Evolutionary conservation across 2,797 vertebrate genomes (phyloP).

Genomic region (Macropus fuliginosus): DNA sequence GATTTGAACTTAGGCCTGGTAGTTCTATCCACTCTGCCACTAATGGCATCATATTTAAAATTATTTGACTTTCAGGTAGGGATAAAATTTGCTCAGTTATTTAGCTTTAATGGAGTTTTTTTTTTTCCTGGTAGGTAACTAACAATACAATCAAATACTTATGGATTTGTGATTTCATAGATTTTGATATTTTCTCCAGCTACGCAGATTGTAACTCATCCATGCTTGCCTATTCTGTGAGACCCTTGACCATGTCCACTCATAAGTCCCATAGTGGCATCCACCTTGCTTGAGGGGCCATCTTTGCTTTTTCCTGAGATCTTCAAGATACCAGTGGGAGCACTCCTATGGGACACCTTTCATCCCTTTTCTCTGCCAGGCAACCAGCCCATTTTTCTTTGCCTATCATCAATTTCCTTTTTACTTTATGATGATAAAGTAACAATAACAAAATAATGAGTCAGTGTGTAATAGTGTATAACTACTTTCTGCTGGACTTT

Average conservation of each 20-base stretch:
- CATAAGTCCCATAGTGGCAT: too few relatives aligned
- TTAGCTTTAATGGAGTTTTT: not conserved
- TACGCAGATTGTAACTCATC: not conserved
- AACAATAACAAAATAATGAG: not conserved
- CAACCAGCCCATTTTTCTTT: not conserved
- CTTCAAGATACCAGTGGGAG: not conserved
- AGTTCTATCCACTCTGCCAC: too few relatives aligned
- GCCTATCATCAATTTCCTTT: not conserved
- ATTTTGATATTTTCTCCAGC: not conserved
- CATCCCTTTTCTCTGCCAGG: not conserved
- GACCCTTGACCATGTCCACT: not conserved
- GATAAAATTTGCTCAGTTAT: not conserved
- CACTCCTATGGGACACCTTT: not conserved
- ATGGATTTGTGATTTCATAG: not conserved
- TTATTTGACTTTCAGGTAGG: not conserved
- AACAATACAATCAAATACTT: not conserved
- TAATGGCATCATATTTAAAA: not conserved
- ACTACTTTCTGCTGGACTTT: not conserved
- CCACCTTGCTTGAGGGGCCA: too few relatives aligned
- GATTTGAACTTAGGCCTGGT: too few relatives aligned
- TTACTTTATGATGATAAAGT: not conserved
- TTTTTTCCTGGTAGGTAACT: not conserved
- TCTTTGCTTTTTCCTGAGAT: not conserved
- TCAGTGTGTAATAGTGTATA: not conserved
- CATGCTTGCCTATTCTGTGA: not conserved